Evolutionary conservation across 2,797 vertebrate species (phyloP).

Genomic region (Nasua narica): DNA sequence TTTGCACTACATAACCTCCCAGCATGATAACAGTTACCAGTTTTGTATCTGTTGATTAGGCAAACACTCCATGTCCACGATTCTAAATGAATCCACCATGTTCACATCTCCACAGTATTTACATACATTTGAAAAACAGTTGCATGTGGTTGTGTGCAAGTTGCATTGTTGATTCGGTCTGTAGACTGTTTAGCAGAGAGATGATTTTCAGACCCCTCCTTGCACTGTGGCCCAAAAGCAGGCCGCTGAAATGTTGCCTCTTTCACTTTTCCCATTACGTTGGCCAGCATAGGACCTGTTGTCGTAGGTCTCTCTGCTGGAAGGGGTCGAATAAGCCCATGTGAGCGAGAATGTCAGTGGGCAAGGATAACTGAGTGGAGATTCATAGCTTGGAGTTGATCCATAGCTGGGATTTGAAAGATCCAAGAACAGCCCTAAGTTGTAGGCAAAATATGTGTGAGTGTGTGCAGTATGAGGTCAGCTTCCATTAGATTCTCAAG

Average conservation of each 20-base stretch:
- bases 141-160: not conserved
- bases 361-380: not conserved
- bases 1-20: not conserved
- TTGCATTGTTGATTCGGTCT: not conserved
- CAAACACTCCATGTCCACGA: not conserved
- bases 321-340: not conserved
- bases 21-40: not conserved
- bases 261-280: not conserved
- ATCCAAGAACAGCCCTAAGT: not conserved
- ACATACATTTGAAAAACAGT: not conserved
- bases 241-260: not conserved
- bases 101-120: not conserved
- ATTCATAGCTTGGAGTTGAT: not conserved
- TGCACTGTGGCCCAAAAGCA: not conserved
- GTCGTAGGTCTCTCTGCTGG: not conserved
- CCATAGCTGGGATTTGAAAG: not conserved
- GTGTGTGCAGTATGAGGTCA: not conserved
- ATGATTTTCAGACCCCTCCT: not conserved
- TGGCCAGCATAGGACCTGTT: not conserved
- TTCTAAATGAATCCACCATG: not conserved
- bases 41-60: not conserved
- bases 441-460: not conserved
- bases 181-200: not conserved
- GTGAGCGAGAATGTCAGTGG: not conserved
- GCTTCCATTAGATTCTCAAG: not conserved